These are phyloP conservation scores for Dendrocincla tyrannina DNA, from an alignment of 2,797 vertebrate genomes.

Conservation along the genomic window DNA sequence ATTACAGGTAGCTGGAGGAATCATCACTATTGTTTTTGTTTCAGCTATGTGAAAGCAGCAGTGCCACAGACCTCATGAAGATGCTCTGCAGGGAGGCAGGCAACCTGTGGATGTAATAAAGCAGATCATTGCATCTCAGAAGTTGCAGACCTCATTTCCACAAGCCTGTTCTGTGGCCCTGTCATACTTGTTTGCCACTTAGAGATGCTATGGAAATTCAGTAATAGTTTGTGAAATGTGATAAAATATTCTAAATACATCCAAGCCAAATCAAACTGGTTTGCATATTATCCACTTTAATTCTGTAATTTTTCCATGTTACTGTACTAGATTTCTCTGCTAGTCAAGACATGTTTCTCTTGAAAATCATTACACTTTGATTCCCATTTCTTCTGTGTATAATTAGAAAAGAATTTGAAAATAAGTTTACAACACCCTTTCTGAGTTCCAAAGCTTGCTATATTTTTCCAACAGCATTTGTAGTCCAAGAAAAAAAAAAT, in stretches of 20 bases:
- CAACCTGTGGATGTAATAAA: neutral
- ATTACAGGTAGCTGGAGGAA: neutral
- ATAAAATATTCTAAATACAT: neutral
- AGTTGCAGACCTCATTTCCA: neutral
- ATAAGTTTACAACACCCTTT: neutral
- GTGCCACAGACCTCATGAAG: neutral
- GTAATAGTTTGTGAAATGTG: neutral
- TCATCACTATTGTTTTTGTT: neutral
- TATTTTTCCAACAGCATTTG: neutral
- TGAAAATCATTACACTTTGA: neutral
- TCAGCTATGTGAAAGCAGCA: neutral
- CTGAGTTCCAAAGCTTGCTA: neutral
- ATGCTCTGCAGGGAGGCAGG: neutral
- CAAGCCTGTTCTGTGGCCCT: neutral
- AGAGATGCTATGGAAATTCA: neutral
- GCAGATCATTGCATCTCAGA: neutral
- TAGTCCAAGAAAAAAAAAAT: neutral
- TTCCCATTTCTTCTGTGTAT: neutral
- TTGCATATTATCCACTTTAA: neutral
- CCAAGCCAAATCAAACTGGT: neutral
- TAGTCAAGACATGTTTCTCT: neutral
- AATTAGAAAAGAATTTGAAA: neutral
- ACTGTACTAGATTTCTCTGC: neutral
- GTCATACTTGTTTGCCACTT: neutral
- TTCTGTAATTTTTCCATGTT: neutral